These are phyloP conservation scores for Rutpela maculata DNA, from an alignment of 2,888 invertebrate species.

Conservation along the genomic window DNA sequence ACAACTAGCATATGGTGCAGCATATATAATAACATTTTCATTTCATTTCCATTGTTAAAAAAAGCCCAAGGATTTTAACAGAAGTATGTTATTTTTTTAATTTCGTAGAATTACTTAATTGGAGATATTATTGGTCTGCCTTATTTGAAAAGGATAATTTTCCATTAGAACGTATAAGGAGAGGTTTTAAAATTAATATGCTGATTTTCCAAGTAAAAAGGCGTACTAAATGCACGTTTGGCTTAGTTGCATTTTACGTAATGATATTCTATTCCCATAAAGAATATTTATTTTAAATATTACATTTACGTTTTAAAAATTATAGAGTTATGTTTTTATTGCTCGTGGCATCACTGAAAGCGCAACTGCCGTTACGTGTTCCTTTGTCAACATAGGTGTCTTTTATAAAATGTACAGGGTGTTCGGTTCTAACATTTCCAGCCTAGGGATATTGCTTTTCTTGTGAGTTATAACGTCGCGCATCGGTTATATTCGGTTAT, in stretches of 20 bases:
- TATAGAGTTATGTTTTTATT: too few relatives aligned
- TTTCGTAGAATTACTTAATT: background rate
- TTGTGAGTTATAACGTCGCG: too few relatives aligned
- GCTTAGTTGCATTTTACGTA: background rate
- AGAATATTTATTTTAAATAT: background rate
- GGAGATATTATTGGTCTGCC: background rate
- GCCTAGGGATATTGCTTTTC: too few relatives aligned
- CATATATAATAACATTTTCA: background rate
- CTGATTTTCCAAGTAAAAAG: background rate
- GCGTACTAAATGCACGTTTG: background rate
- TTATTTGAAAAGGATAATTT: background rate
- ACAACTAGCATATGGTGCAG: background rate
- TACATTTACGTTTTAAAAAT: background rate
- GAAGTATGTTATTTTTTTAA: background rate
- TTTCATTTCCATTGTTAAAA: background rate
- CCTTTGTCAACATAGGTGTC: too few relatives aligned
- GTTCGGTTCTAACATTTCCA: too few relatives aligned
- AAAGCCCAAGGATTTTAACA: background rate
- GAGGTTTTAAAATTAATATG: background rate
- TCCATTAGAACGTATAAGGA: background rate
- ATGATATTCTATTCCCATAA: background rate
- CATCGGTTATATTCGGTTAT: too few relatives aligned
- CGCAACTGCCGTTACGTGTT: too few relatives aligned
- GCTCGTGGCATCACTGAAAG: too few relatives aligned
- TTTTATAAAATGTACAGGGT: too few relatives aligned